phyloP scores from a whole-genome alignment of 2,797 vertebrate genomes.

The Rhinoraja longicauda region DNA sequence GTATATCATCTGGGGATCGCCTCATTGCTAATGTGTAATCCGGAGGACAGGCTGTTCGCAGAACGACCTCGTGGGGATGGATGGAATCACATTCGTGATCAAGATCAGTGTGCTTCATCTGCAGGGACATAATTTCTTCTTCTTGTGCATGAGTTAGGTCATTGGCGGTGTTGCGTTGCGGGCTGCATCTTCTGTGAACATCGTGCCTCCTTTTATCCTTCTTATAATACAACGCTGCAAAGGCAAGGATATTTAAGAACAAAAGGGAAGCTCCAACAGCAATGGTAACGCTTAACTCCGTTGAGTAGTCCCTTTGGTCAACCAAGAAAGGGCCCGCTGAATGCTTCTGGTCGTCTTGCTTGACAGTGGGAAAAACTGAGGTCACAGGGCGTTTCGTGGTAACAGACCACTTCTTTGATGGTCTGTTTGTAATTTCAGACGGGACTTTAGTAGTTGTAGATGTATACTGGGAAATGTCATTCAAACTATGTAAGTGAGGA shows the following conservation, averaged over 20 bases:
- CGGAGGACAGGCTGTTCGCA: slow-evolving; percentile 94
- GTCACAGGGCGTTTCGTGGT: slow-evolving; percentile 74
- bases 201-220: slow-evolving; percentile 96
- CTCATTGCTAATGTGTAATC: slow-evolving; percentile 99
- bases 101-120: slow-evolving; percentile 98
- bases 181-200: slow-evolving; percentile 89
- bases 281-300: slow-evolving; percentile 93
- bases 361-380: slow-evolving; percentile 87
- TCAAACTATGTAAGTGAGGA: slow-evolving; percentile 96
- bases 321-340: slow-evolving; percentile 80
- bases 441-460: slow-evolving; percentile 97
- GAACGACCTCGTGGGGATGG: slow-evolving; percentile 92
- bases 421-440: slow-evolving; percentile 85
- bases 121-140: slow-evolving; percentile 98
- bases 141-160: slow-evolving; percentile 94
- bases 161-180: slow-evolving; percentile 82
- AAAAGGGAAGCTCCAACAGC: slow-evolving; percentile 93
- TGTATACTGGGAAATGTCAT: slow-evolving; percentile 93
- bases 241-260: slow-evolving; percentile 96
- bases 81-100: slow-evolving; percentile 92
- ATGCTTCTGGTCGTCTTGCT: slow-evolving; percentile 85
- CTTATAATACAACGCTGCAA: slow-evolving; percentile 96
- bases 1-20: slow-evolving; percentile 95
- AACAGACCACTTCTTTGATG: slow-evolving; percentile 81
- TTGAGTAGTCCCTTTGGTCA: slow-evolving; percentile 96